These are phyloP conservation scores for Melospiza melodia DNA, from an alignment of 2,113 vertebrate genomes.

Conservation along the genomic window DNA sequence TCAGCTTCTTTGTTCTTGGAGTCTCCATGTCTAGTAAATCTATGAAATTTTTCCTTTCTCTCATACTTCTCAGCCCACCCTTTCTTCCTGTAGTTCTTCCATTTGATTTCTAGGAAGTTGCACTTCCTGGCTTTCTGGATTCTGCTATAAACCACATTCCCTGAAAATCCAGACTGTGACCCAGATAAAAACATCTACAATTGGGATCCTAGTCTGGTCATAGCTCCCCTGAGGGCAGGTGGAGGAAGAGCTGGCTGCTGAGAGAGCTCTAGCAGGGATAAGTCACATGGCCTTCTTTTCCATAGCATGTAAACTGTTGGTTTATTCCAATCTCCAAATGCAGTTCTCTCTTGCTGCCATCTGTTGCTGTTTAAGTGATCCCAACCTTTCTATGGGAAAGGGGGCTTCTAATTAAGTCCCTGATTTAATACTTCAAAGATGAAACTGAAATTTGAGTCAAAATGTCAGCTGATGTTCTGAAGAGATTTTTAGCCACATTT, in stretches of 20 bases:
- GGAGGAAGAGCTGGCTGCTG: not conserved
- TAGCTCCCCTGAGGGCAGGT: not conserved
- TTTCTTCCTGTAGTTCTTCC: not conserved
- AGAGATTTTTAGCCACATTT: not conserved
- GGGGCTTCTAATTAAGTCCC: not conserved
- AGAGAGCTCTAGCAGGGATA: not conserved
- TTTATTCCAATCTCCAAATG: not conserved
- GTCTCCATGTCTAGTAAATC: not conserved
- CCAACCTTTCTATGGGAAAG: not conserved
- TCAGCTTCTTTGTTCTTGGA: conserved; percentile 16
- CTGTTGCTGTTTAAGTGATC: not conserved
- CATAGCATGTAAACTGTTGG: not conserved
- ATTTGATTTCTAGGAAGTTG: conserved; percentile 34
- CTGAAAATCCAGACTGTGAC: conserved; percentile 8
- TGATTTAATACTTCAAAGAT: not conserved
- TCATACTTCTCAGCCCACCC: not conserved
- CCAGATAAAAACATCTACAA: not conserved
- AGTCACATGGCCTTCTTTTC: not conserved
- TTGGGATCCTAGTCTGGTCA: not conserved
- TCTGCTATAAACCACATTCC: not conserved
- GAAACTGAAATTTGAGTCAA: not conserved
- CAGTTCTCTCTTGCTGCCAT: not conserved
- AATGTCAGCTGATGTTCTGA: not conserved
- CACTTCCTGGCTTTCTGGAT: conserved; percentile 1
- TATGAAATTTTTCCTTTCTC: not conserved